phyloP scores from a whole-genome alignment of 2,797 vertebrate genomes.

The Lycodopsis pacificus region DNA sequence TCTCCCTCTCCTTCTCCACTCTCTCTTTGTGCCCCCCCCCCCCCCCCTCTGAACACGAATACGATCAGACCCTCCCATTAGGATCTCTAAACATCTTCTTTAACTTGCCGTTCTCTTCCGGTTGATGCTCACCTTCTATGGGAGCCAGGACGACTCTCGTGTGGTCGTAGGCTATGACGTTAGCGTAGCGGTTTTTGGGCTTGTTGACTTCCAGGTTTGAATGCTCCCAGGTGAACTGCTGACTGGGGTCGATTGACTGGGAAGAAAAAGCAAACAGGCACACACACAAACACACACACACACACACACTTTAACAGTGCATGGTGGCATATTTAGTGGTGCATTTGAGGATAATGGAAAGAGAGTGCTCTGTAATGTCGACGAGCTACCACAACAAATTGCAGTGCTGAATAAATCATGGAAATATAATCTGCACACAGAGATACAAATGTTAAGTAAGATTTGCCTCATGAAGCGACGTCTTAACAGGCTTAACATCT shows the following conservation, averaged over 20 bases:
- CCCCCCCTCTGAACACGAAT: slow-evolving; percentile 19
- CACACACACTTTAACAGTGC: slow-evolving; percentile 16
- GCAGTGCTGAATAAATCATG: slow-evolving; percentile 74
- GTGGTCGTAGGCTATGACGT: slow-evolving; percentile 98
- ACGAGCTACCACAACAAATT: slow-evolving; percentile 61
- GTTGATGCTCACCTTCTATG: slow-evolving; percentile 87
- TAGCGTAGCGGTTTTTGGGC: slow-evolving; percentile 97
- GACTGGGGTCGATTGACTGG: slow-evolving; percentile 95
- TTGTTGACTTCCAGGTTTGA: slow-evolving; percentile 99
- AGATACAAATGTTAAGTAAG: slow-evolving; percentile 64
- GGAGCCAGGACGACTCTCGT: slow-evolving; percentile 94
- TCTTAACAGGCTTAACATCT: slow-evolving; percentile 54
- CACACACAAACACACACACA: slow-evolving; percentile 10
- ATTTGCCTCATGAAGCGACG: slow-evolving; percentile 50
- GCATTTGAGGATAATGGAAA: slow-evolving; percentile 60
- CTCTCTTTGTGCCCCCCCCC: background rate
- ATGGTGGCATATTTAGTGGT: slow-evolving; percentile 26
- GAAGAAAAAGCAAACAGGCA: slow-evolving; percentile 34
- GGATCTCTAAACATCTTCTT: slow-evolving; percentile 26
- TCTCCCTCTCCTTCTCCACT: background rate
- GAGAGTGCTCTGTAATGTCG: slow-evolving; percentile 46
- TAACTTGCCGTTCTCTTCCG: background rate
- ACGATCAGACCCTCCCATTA: slow-evolving; percentile 30
- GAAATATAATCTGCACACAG: slow-evolving; percentile 41
- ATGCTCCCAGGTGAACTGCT: slow-evolving; percentile 99